Percentiles rank a stretch among this genome's conserved stretches.
phyloP scores from a whole-genome alignment of 1,140 invertebrate genomes.

The Ganaspis sp. region DNA sequence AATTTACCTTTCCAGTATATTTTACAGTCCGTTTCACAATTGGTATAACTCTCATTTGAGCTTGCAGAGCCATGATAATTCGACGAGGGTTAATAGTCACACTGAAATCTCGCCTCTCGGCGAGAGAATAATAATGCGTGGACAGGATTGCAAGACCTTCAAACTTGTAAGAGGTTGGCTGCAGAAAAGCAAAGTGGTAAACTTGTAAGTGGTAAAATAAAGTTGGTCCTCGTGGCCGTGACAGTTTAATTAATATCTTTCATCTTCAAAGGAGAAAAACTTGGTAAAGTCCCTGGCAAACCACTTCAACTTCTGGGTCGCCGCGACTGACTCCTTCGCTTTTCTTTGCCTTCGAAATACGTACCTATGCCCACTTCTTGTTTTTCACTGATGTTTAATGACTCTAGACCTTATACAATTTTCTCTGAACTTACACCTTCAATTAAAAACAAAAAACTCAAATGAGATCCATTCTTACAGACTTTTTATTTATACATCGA shows the following conservation, averaged over 20 bases:
- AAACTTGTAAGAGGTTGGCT: constrained; percentile 48
- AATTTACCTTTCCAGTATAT: background rate
- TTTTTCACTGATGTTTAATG: constrained; percentile 56
- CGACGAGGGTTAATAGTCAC: constrained; percentile 45
- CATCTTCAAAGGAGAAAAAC: constrained; percentile 74
- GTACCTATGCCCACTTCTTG: constrained; percentile 39
- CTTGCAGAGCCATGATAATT: constrained; percentile 44
- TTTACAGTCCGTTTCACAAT: constrained; percentile 4
- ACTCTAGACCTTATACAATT: constrained; percentile 37
- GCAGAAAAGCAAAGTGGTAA: constrained; percentile 64
- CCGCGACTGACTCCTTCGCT: constrained; percentile 45
- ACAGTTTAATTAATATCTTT: constrained; percentile 77
- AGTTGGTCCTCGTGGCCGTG: constrained; percentile 73
- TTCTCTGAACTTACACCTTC: background rate
- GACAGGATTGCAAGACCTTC: constrained; percentile 50
- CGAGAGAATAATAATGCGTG: constrained; percentile 50
- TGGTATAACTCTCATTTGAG: constrained; percentile 41
- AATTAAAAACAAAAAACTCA: background rate
- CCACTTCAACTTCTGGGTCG: constrained; percentile 69
- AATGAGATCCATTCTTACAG: too few relatives aligned
- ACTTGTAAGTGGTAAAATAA: constrained; percentile 76
- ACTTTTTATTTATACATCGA: too few relatives aligned
- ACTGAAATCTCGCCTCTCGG: constrained; percentile 49
- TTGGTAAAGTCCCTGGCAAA: constrained; percentile 70
- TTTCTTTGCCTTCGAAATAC: constrained; percentile 50